Percentiles rank a stretch among this genome's conserved stretches.
phyloP scores from a whole-genome alignment of 2,113 vertebrate species.

The Casuarius casuarius region DNA sequence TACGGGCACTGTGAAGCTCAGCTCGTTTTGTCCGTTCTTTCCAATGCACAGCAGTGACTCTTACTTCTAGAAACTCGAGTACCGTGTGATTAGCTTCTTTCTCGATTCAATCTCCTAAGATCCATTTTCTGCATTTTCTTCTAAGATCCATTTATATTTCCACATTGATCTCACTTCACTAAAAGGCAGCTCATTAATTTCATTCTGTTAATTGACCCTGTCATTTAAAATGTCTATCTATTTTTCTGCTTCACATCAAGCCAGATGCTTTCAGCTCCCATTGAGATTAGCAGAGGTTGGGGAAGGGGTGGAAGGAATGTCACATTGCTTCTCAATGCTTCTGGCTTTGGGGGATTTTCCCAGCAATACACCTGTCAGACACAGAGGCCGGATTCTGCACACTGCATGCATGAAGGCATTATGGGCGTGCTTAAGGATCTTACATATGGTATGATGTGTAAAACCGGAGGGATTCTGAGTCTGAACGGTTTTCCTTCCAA shows the following conservation, averaged over 20 bases:
- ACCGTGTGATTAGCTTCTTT: not conserved
- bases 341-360: not conserved
- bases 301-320: not conserved
- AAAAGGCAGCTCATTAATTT: slow-evolving; percentile 42
- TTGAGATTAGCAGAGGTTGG: not conserved
- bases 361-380: not conserved
- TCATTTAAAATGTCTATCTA: not conserved
- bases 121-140: not conserved
- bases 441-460: not conserved
- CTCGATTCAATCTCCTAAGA: slow-evolving; percentile 24
- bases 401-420: not conserved
- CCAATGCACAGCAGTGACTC: not conserved
- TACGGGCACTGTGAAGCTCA: slow-evolving; percentile 3
- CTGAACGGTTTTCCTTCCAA: not conserved
- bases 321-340: not conserved
- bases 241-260: not conserved
- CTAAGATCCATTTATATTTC: not conserved
- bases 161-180: not conserved
- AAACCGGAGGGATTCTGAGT: not conserved
- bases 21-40: not conserved
- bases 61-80: slow-evolving; percentile 5
- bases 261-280: not conserved
- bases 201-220: slow-evolving; percentile 37
- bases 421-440: not conserved
- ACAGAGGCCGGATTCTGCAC: not conserved